Percentiles rank a stretch among this genome's conserved stretches.
Conservation (phyloP, 2,797 vertebrate species). For the Malacoraja senta region DNA sequence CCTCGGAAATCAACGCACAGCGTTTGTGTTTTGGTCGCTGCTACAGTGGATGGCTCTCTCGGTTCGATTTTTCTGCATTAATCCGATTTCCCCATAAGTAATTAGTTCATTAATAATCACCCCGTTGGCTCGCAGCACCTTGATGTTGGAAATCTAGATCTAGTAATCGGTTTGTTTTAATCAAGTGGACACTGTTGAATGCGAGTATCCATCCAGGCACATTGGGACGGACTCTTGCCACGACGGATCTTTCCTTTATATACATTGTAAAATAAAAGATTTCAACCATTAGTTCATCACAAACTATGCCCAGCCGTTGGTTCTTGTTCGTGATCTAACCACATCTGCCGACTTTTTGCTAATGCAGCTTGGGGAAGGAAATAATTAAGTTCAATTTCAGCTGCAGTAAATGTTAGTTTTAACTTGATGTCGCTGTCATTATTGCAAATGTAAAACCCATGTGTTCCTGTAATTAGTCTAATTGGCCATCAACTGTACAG, state of each 20-base stretch:
- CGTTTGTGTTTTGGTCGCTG: not conserved
- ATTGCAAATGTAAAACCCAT: not conserved
- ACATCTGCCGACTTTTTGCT: not conserved
- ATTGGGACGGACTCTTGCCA: not conserved
- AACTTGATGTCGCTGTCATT: not conserved
- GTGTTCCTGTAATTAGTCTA: not conserved
- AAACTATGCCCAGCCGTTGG: slow-evolving; percentile 8
- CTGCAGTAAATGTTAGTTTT: not conserved
- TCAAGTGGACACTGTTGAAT: not conserved
- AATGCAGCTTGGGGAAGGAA: not conserved
- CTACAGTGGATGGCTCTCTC: not conserved
- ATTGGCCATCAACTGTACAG: too few relatives aligned
- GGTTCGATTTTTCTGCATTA: not conserved
- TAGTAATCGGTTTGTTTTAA: not conserved
- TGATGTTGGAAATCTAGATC: not conserved
- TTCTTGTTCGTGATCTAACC: not conserved
- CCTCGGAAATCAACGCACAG: not conserved
- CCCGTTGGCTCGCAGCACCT: not conserved
- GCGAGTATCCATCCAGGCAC: not conserved
- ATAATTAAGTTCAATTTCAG: slow-evolving; percentile 3
- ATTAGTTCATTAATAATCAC: not conserved
- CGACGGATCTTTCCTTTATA: too few relatives aligned
- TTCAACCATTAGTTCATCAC: not conserved
- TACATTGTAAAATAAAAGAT: too few relatives aligned
- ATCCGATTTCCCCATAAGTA: not conserved